Base-by-base conservation (phyloP, 2,113 vertebrate species). In the Trichomycterus rosablanca region DNA sequence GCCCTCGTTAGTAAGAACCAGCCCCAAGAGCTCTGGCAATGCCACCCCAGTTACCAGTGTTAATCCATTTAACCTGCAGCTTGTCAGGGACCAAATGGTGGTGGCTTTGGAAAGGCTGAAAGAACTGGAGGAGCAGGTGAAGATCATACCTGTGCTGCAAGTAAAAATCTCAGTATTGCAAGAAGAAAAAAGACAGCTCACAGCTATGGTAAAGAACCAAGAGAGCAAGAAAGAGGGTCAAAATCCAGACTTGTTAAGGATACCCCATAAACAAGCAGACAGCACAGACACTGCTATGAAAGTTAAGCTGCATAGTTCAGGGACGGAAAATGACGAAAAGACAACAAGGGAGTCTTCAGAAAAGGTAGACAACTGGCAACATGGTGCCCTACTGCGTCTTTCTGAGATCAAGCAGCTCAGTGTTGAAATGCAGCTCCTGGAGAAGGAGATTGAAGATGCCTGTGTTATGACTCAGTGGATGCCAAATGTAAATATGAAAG, bases 81-180 rank as follows among this genome's bases (percentile, higher is more conserved):
- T 93, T 63, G 95, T 98, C 74, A 89, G 96, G 1, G 93, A 98
- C 56, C 95, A 98, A 78, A 99, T 99, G 95, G 92, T 94, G 2
- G 66, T 93, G n/a, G 95, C 94, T 2, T 85, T 99, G 54, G 91
- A 93, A 70, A 92, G 85, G 66, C 88, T 99, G 39, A 97, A 95
- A 80, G 92, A 97, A 63, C 84, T 99, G 0, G 95, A 99, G 72
- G 94, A 98, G 49, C 93, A 97, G 73, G 94, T 99, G 5, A 93
- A 92, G 54, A 89, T 89, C n/a, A 97, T 99, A 73, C 95, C 96
- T 0, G 83, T 97, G 55, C 86, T 98, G n/a, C 92, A 94, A 75
- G 93, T 96, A 0, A 98, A 93, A 79, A 96, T 99, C 68, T 91
- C 93, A 1, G 92, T 95, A 56, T 84, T 99, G 59, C 93, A 95